Percentiles rank a stretch among this genome's conserved stretches.
phyloP scores from a whole-genome alignment of 2,113 vertebrate species.

The Ramphastos sulfuratus region DNA sequence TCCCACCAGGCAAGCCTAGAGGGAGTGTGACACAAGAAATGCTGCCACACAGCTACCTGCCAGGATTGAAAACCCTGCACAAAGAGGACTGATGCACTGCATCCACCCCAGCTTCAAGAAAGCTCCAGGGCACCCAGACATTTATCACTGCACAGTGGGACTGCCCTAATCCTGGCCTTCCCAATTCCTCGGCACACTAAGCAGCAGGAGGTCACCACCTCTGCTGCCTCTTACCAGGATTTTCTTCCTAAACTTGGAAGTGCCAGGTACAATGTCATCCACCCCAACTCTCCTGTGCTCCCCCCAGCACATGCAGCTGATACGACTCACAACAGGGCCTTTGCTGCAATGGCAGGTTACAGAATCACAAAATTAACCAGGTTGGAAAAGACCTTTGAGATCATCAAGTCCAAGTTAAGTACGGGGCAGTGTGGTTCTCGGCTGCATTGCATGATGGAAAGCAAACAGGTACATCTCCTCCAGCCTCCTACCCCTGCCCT shows the following conservation, averaged over 20 bases:
- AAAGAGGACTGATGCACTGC: neutral
- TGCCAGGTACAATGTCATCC: neutral
- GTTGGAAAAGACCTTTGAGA: too few species aligned
- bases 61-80: fast-evolving
- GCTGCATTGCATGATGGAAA: neutral
- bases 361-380: too few species aligned
- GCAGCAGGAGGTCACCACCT: neutral
- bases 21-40: neutral
- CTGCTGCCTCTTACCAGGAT: neutral
- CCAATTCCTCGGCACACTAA: neutral
- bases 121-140: neutral
- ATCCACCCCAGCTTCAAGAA: neutral
- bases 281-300: neutral
- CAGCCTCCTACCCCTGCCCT: neutral
- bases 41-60: neutral
- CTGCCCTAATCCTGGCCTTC: neutral
- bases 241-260: neutral
- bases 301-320: neutral
- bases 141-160: neutral
- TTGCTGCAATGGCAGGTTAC: neutral
- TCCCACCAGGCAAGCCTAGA: neutral
- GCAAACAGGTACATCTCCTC: neutral
- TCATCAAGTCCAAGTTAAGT: neutral
- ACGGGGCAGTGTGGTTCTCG: fast-evolving
- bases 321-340: fast-evolving